Evolutionary conservation across 2,797 vertebrate genomes (phyloP).

Genomic region (Sebastes reedi): DNA sequence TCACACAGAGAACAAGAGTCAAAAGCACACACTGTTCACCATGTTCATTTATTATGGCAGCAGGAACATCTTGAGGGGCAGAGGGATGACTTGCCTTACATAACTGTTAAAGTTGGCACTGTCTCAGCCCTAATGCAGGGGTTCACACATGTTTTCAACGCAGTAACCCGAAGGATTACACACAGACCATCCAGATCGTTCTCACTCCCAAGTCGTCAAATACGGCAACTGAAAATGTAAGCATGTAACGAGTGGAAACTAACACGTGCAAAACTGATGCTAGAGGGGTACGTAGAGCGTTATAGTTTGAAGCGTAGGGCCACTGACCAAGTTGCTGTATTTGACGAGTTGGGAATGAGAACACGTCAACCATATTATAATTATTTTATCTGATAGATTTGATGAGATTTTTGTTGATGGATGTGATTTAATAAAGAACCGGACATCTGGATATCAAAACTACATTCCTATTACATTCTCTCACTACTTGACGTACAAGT

Average conservation of each 20-base stretch:
- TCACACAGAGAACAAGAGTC: conserved; percentile 4
- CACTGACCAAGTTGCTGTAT: neutral
- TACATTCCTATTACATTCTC: neutral
- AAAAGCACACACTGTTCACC: conserved; percentile 14
- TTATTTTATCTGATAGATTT: neutral
- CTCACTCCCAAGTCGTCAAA: neutral
- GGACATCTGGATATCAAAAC: conserved; percentile 7
- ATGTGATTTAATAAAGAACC: conserved; percentile 9
- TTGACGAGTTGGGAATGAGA: neutral
- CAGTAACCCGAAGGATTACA: neutral
- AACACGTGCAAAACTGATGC: neutral
- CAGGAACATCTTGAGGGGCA: conserved; percentile 56
- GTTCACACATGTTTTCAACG: neutral
- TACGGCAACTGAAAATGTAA: neutral
- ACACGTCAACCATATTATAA: neutral
- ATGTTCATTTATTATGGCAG: conserved; percentile 44
- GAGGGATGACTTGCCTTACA: conserved; percentile 45
- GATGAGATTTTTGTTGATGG: conserved; percentile 9
- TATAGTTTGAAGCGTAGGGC: neutral
- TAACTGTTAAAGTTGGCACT: conserved; percentile 40
- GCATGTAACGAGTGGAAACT: neutral
- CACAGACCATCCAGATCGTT: neutral
- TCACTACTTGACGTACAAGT: neutral
- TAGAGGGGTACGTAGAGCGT: neutral
- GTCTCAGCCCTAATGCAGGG: neutral